Base-by-base conservation (phyloP, 2,888 invertebrate species). In the Abscondita cerata region DNA sequence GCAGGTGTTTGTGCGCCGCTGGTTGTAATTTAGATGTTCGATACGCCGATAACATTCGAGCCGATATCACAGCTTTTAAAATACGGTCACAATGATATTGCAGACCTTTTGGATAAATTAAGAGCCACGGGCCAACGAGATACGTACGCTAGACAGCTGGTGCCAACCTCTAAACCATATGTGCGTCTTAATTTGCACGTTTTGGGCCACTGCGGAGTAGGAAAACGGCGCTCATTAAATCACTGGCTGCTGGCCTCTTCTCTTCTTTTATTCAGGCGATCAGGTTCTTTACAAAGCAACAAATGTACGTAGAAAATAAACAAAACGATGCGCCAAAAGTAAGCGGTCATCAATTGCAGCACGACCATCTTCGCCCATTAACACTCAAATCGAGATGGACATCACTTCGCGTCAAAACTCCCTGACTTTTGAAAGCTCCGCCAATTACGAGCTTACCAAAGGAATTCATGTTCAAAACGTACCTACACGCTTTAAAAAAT, bases 41-140 rank as follows among this genome's bases (percentile, higher is more conserved):
- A 51, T 89, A 89, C 76, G 83, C 84, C 71, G 89, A 89, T 75
- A 90, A 90, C 52, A 87, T 91, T 53, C 85, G 88, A 46, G 89
- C 91, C 2, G 91, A 91, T 73, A 88, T 91, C 38, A 88, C 90
- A 68, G 91, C 91, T n/a, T 80, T n/a, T 91, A 53, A 89, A 90
- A 72, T 86, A 90, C 72, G 90, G 90, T 15, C 86, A 88, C 76
- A 85, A 86, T 61, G 85, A 88, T 63, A 88, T 90, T 56, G 88
- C 88, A 13, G 86, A 86, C 66, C 80, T 92, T 34, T 79, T 92
- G 64, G 86, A 86, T 74, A 85, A 84, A 72, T 78, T 91, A 44
- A 84, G 86, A 83, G 85, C 77, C 83, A 87, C 80, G 77, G 85
- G 81, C 0, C 76, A 76, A 66, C 70, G 78, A 51, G 78, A 78